Evolutionary conservation across 92 coral and sea anemone genomes (phyloP).

Genomic region (Desmophyllum pertusum): DNA sequence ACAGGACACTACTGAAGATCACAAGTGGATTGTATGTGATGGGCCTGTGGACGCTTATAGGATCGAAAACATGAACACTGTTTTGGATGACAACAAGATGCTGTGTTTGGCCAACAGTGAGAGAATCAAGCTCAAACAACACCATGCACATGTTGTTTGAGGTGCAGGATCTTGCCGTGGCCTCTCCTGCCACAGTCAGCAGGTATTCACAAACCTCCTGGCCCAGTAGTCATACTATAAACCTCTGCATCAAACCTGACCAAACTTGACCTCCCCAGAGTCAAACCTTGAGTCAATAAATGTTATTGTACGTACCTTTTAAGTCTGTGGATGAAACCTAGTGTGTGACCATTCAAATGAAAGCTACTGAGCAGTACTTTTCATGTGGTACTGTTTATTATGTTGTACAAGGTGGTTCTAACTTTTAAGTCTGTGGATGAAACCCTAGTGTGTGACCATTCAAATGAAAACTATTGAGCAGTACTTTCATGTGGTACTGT

Average conservation of each 20-base stretch:
- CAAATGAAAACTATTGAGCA: too few species aligned
- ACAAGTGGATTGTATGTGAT: slow-evolving; percentile 98
- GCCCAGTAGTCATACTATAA: neutral
- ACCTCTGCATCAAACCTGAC: neutral
- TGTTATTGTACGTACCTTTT: too few species aligned
- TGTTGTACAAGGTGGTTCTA: too few species aligned
- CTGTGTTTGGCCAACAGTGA: slow-evolving; percentile 97
- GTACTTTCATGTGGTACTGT: too few species aligned
- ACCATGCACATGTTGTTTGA: slow-evolving; percentile 99
- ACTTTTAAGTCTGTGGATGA: too few species aligned
- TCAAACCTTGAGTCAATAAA: too few species aligned
- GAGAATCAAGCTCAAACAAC: slow-evolving; percentile 94
- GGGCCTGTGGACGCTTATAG: slow-evolving; percentile 98
- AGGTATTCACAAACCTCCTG: slow-evolving; percentile 44
- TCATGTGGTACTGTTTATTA: too few species aligned
- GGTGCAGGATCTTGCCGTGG: slow-evolving; percentile 99
- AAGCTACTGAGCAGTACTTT: too few species aligned
- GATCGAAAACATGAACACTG: slow-evolving; percentile 99
- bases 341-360: too few species aligned
- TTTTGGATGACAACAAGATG: slow-evolving; percentile 97
- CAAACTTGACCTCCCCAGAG: too few species aligned
- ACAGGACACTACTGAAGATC: slow-evolving; percentile 94
- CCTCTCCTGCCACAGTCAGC: slow-evolving; percentile 99
- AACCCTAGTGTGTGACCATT: too few species aligned
- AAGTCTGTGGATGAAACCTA: too few species aligned